Evolutionary conservation across 2,888 invertebrate species (phyloP).

Genomic region (Oscheius sp.): DNA sequence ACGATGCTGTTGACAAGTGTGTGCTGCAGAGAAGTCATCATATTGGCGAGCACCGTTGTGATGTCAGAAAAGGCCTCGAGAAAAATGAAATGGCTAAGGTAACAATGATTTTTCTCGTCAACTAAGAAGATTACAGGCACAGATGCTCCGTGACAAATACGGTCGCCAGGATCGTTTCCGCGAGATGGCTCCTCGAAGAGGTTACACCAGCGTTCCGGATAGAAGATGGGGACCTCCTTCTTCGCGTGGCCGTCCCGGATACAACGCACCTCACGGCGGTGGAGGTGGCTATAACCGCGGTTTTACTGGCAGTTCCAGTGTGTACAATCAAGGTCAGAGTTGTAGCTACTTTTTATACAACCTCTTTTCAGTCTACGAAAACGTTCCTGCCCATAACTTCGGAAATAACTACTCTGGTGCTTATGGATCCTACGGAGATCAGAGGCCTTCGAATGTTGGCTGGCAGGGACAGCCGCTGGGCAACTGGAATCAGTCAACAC

Average conservation of each 20-base stretch:
- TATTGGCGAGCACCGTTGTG: conserved; percentile 70
- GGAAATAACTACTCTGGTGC: conserved; percentile 43
- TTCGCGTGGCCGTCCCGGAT: background rate
- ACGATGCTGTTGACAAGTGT: conserved; percentile 73
- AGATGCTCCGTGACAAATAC: conserved; percentile 47
- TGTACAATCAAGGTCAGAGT: background rate
- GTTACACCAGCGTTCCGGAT: conserved; percentile 20
- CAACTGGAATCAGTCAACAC: background rate
- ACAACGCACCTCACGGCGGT: background rate
- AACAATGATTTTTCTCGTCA: background rate
- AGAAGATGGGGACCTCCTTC: conserved; percentile 40
- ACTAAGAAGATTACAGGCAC: conserved; percentile 36
- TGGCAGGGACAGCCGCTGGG: conserved; percentile 41
- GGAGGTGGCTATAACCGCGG: conserved; percentile 11
- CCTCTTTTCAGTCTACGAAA: background rate
- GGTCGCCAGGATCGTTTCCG: conserved; percentile 41
- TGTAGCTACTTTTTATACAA: background rate
- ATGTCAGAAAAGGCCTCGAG: conserved; percentile 73
- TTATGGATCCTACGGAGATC: conserved; percentile 24
- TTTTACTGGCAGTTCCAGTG: conserved; percentile 18
- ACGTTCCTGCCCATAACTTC: background rate
- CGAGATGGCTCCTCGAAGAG: conserved; percentile 16
- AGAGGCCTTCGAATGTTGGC: conserved; percentile 32
- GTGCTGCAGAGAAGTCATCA: conserved; percentile 63
- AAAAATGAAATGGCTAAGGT: conserved; percentile 70